A percentile compares a stretch with the other conserved stretches of the same genome.
Evolutionary conservation across 2,888 invertebrate species (phyloP).

Genomic region (Mellilla xanthometata): DNA sequence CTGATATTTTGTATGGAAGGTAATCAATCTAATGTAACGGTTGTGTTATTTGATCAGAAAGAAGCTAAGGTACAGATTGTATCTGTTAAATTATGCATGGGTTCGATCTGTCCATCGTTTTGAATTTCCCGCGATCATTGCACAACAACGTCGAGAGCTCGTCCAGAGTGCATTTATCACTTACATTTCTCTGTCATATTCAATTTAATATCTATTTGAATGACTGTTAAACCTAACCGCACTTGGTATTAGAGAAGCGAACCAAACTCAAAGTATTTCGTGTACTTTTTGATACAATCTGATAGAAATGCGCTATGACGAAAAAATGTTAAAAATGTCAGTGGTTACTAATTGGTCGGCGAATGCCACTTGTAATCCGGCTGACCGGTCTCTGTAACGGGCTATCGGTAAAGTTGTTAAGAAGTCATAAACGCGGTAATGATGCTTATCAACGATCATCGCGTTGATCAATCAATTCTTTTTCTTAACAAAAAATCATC

Average conservation of each 20-base stretch:
- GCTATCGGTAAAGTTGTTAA: constrained; percentile 60
- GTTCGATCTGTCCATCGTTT: constrained; percentile 38
- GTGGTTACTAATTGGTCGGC: constrained; percentile 66
- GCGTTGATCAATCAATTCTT: constrained; percentile 38
- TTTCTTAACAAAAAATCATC: constrained; percentile 34
- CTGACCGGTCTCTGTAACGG: constrained; percentile 66
- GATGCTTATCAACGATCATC: constrained; percentile 42
- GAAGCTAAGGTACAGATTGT: constrained; percentile 18
- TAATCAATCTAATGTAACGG: constrained; percentile 12
- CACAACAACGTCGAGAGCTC: constrained; percentile 44
- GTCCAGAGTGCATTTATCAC: constrained; percentile 53
- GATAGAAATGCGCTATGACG: constrained; percentile 46
- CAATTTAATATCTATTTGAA: constrained; percentile 52
- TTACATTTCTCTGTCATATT: constrained; percentile 54
- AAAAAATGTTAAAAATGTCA: constrained; percentile 62
- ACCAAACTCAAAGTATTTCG: constrained; percentile 21
- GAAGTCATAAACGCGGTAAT: constrained; percentile 50
- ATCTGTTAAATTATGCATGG: constrained; percentile 42
- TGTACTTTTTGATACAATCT: constrained; percentile 25
- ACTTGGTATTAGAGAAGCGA: constrained; percentile 30
- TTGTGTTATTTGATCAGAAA: constrained; percentile 10
- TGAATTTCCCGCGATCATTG: constrained; percentile 46
- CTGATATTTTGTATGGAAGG: not conserved
- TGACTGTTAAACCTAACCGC: constrained; percentile 52
- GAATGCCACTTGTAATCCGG: constrained; percentile 45